Base-by-base conservation (phyloP, 1,140 invertebrate species). In the Pseudomyrmex gracilis region DNA sequence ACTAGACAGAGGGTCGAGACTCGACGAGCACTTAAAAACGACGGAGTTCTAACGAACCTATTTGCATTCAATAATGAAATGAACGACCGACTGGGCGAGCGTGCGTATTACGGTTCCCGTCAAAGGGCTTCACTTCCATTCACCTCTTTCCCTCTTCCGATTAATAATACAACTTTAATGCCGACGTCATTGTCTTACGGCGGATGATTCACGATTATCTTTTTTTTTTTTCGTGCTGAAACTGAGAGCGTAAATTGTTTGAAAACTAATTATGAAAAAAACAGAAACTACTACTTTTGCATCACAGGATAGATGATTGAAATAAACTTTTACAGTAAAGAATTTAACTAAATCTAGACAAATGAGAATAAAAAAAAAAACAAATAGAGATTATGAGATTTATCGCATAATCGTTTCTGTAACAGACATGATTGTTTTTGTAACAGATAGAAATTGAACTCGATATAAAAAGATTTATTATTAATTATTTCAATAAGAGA, bases 1-100 rank as follows among this genome's bases (percentile, higher is more conserved):
- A 47, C 60, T 77, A 67, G 73, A 77, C 24, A 60, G 55, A 84
- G 74, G 82, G 82, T 84, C 63, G 60, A 17, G 61, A n/a, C 73
- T 67, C 47, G 22, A 64, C 73, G 55, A 74, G 68, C 53, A 64
- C 84, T 89, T 57, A 85, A 90, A 90, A 89, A 86, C 83, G 58
- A 58, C 73, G 55, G 34, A 60, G 60, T 55, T 82, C 87, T 89
- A 90, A 90, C 89, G 89, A 90, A 88, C 88, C 88, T 85, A 89
- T 91, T 91, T 90, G 83, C 89, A 90, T 91, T 89, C 86, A 90
- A 90, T 90, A 88, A 91, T 91, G 87, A 86, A 91, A 88, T 78
- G 73, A 85, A 82, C 53, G 55, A 70, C 84, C 73, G 61, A 22
- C 58, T 43, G 49, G 24, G 34, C 60, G 20, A 77, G 77, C 71